phyloP scores from a whole-genome alignment of 2,797 vertebrate species.

The Craterocephalus amniculus region DNA sequence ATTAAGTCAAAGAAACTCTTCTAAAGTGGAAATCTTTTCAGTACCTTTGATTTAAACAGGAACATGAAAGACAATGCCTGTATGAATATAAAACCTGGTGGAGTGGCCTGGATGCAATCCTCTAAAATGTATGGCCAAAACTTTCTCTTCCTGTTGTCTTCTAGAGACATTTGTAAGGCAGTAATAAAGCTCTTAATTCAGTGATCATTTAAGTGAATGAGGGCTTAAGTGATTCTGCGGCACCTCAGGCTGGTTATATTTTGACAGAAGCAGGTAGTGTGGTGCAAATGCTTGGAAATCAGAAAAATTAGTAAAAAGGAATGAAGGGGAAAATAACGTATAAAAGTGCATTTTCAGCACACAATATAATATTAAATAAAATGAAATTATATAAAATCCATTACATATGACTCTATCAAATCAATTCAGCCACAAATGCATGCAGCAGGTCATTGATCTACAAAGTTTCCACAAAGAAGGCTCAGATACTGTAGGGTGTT shows the following conservation, averaged over 20 bases:
- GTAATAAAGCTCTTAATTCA: constrained; percentile 20
- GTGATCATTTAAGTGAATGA: constrained; percentile 10
- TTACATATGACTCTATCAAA: no score
- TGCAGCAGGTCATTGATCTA: no score
- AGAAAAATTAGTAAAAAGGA: background rate
- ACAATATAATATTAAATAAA: no score
- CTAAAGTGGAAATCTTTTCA: background rate
- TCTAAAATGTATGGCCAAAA: constrained; percentile 2
- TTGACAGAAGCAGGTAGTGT: constrained; percentile 3
- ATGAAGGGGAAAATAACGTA: background rate
- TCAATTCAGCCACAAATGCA: no score
- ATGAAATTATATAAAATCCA: no score
- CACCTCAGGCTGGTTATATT: constrained; percentile 5
- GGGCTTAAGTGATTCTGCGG: constrained; percentile 15
- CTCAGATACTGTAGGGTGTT: no score
- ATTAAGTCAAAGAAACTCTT: constrained; percentile 3
- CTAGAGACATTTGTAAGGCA: background rate
- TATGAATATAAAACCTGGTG: background rate
- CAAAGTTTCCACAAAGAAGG: no score
- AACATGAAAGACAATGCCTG: background rate
- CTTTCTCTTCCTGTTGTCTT: constrained; percentile 9
- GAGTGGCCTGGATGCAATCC: background rate
- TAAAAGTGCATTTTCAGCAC: no score
- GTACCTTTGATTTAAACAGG: background rate
- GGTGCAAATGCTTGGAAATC: background rate